phyloP scores from a whole-genome alignment of 2,888 invertebrate genomes.

The Venustoraphidia nigricollis region DNA sequence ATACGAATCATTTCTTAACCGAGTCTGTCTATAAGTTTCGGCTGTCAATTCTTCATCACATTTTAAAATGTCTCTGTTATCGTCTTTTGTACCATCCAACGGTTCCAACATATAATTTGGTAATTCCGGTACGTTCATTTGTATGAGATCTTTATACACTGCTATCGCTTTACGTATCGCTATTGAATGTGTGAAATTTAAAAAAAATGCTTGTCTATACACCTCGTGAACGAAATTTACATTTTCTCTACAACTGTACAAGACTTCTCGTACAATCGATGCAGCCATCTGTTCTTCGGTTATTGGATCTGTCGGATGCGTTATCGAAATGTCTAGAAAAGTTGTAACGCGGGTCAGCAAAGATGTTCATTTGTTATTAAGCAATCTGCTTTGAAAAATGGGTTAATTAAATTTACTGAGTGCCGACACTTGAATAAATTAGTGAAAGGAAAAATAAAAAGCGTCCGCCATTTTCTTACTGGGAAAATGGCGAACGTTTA shows the following conservation, averaged over 20 bases:
- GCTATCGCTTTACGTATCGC: constrained; percentile 80
- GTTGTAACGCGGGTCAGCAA: not conserved
- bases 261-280: constrained; percentile 69
- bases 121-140: constrained; percentile 62
- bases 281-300: constrained; percentile 29
- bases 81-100: constrained; percentile 27
- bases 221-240: constrained; percentile 91
- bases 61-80: constrained; percentile 22
- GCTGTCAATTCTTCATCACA: constrained; percentile 21
- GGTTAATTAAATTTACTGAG: not conserved
- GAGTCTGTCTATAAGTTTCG: constrained; percentile 24
- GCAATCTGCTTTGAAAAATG: constrained; percentile 1
- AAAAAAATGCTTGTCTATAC: constrained; percentile 80
- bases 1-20: constrained; percentile 72
- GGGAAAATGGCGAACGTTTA: no score
- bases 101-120: constrained; percentile 68
- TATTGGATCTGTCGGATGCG: constrained; percentile 22
- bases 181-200: constrained; percentile 76
- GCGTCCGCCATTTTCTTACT: no score
- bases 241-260: constrained; percentile 77
- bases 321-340: constrained; percentile 22
- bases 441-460: no score
- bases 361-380: not conserved
- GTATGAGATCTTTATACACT: constrained; percentile 93
- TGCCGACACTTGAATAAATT: no score